Percentiles rank a stretch among this genome's conserved stretches.
phyloP scores from a whole-genome alignment of 2,113 vertebrate genomes.

The Sigmodon hispidus region DNA sequence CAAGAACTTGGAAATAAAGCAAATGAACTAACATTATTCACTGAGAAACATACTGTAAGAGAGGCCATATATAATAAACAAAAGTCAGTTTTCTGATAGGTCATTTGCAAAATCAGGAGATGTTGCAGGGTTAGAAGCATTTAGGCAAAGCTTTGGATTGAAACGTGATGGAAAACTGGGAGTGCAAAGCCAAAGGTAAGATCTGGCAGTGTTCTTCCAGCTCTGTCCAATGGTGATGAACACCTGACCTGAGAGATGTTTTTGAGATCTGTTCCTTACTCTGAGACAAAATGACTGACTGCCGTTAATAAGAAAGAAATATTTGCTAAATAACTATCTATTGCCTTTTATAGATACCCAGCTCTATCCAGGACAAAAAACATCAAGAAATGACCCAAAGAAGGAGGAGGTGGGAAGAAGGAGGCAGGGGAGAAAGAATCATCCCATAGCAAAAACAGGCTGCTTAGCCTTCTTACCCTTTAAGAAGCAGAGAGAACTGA shows the following conservation, averaged over 20 bases:
- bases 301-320: neutral
- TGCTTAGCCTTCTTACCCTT: constrained; percentile 3
- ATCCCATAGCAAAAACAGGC: neutral
- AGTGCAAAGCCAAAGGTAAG: neutral
- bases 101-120: constrained; percentile 20
- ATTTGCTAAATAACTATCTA: neutral
- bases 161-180: constrained; percentile 8
- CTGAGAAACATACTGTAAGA: constrained; percentile 16
- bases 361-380: neutral
- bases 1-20: constrained; percentile 39
- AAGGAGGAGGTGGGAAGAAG: neutral
- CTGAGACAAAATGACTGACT: neutral
- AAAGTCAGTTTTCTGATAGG: constrained; percentile 19
- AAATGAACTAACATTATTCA: constrained; percentile 1
- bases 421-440: neutral
- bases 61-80: neutral
- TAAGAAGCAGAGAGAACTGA: neutral
- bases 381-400: constrained; percentile 1
- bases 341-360: neutral
- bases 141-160: neutral
- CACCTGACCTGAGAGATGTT: neutral
- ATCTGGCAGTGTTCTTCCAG: neutral
- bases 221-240: neutral
- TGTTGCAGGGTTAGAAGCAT: constrained; percentile 3
- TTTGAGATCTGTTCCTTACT: neutral